Base-by-base conservation (phyloP, 2,888 invertebrate species). In the Brachynemurus nebulosus region DNA sequence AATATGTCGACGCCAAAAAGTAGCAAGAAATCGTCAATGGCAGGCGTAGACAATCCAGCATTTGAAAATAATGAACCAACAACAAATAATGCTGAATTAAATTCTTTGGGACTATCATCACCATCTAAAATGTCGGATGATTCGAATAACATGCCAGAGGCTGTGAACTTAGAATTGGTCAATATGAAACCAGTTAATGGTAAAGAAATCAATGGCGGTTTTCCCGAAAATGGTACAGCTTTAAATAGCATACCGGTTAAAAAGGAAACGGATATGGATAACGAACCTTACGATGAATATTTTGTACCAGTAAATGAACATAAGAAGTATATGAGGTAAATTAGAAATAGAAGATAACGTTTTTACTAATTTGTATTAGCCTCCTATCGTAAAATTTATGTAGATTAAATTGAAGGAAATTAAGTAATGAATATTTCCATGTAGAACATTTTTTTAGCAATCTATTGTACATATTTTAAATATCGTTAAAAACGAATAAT, bases 241-340 rank as follows among this genome's bases (percentile, higher is more conserved):
- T 54, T 64, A 38, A 64, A 59, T 21, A 61, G 61, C 16, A 69
- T 72, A 44, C 72, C 72, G 2, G 58, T 69, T 37, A 80, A 80
- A 62, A 80, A 77, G 59, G 78, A 77, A 46, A 73, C 73, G 4
- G 77, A 78, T 50, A 71, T 74, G 54, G 76, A 74, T 51, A 70
- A 73, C 25, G 81, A 81, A 60, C 80, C 81, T 4, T 84, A 85
- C 61, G 84, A 85, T 56, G 85, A 86, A 57, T 86, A 86, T 64
- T 86, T 86, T 61, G 84, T 86, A 49, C 84, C 86, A 21, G 85
- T 86, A 50, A 85, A 86, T 60, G 83, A 85, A 59, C 85, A 85
- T 63, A 76, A 80, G 59, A 86, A 86, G 67, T 85, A 80, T 60
- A 84, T 85, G 72, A 82, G 85, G 86, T 86, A 61, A 65, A 21